Evolutionary conservation across 2,113 vertebrate genomes (phyloP).

Genomic region (Hyperoodon ampullatus): DNA sequence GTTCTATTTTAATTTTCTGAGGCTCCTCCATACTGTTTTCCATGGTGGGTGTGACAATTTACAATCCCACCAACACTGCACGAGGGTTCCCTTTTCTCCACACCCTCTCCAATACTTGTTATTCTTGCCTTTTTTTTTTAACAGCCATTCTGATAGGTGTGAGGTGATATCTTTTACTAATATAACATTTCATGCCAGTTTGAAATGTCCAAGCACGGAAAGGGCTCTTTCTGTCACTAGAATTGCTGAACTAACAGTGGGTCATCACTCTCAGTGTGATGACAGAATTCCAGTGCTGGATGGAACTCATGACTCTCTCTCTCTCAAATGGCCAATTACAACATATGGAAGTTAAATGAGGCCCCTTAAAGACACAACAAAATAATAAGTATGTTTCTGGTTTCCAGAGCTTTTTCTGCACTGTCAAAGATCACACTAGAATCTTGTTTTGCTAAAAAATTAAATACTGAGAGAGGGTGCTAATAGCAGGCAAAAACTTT

Average conservation of each 20-base stretch:
- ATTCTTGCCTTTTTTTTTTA: neutral
- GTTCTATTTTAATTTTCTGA: neutral
- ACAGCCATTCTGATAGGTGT: neutral
- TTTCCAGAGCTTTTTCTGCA: conserved; percentile 2
- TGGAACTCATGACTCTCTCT: conserved; percentile 13
- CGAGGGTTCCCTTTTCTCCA: neutral
- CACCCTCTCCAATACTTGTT: neutral
- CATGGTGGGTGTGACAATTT: neutral
- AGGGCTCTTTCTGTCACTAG: neutral
- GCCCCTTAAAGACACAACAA: neutral
- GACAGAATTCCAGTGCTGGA: neutral
- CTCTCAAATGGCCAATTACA: neutral
- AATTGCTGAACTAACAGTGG: neutral
- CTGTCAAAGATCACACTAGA: neutral
- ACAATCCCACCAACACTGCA: neutral
- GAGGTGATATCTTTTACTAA: neutral
- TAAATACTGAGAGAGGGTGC: conserved; percentile 1
- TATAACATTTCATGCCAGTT: neutral
- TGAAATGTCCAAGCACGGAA: neutral
- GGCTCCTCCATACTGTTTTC: neutral
- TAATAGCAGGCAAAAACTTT: neutral
- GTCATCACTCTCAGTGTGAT: neutral
- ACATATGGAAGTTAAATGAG: neutral
- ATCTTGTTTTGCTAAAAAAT: conserved; percentile 4
- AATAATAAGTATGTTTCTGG: neutral